These are phyloP conservation scores for Apocheima hispidaria DNA, from an alignment of 2,888 invertebrate genomes.

Conservation along the genomic window DNA sequence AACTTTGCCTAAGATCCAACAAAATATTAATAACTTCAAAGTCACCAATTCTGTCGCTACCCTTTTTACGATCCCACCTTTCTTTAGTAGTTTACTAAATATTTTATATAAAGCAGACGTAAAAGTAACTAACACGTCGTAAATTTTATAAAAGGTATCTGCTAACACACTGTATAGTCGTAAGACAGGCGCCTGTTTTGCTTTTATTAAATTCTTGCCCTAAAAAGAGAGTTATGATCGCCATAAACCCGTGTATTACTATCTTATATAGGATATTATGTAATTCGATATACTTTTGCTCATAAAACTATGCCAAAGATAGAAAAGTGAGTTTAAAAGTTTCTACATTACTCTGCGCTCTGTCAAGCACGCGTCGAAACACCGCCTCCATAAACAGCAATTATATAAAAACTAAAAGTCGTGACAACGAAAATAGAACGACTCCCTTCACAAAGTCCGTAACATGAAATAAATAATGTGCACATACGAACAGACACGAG, in stretches of 20 bases:
- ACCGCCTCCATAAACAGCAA: constrained; percentile 48
- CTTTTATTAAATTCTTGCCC: constrained; percentile 31
- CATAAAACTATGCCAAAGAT: constrained; percentile 22
- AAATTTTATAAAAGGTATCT: constrained; percentile 49
- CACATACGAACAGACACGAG: constrained; percentile 48
- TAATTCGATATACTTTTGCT: constrained; percentile 26
- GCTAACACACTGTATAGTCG: constrained; percentile 21
- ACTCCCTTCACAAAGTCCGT: constrained; percentile 58
- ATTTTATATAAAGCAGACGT: constrained; percentile 38
- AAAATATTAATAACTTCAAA: constrained; percentile 20
- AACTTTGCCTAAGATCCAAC: constrained; percentile 1
- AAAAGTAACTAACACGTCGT: constrained; percentile 40
- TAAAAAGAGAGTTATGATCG: constrained; percentile 22
- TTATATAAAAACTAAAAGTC: constrained; percentile 59
- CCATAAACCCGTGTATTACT: constrained; percentile 27
- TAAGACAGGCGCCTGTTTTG: constrained; percentile 36
- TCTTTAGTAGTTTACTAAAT: constrained; percentile 36
- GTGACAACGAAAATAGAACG: constrained; percentile 63
- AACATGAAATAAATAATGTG: constrained; percentile 52
- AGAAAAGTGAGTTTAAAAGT: constrained; percentile 19
- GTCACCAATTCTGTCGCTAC: constrained; percentile 16
- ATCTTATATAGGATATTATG: constrained; percentile 19
- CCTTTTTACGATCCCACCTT: constrained; percentile 30
- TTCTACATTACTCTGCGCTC: constrained; percentile 40
- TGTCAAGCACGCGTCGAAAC: constrained; percentile 40